Percentiles rank a stretch among this genome's conserved stretches.
Conservation (phyloP, 2,113 vertebrate genomes). For the Salvelinus sp. region DNA sequence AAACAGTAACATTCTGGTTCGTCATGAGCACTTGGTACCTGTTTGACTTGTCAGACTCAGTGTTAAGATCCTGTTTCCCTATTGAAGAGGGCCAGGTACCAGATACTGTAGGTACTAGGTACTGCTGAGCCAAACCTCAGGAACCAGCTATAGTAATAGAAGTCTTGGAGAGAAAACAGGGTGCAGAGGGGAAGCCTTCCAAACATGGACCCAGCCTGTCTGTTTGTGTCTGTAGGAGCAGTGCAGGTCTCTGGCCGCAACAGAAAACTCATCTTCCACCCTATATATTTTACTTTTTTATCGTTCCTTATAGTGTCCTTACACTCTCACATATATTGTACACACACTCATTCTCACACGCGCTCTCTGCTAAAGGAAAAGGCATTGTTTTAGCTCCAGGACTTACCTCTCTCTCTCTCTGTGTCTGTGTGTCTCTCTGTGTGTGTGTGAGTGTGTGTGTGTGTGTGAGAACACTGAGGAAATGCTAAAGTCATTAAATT, state of each 20-base stretch:
- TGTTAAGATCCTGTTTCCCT: conserved; percentile 1
- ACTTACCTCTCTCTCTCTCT: not conserved
- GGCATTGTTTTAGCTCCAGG: not conserved
- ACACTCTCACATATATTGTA: conserved; percentile 9
- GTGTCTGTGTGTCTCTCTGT: not conserved
- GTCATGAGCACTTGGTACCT: conserved; percentile 75
- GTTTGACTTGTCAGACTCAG: conserved; percentile 19
- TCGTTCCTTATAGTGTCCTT: not conserved
- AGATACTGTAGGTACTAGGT: conserved; percentile 16
- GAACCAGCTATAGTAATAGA: conserved; percentile 57
- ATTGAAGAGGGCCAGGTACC: conserved; percentile 46
- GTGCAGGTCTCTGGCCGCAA: conserved; percentile 28
- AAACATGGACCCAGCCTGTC: not conserved
- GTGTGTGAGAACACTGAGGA: conserved; percentile 71
- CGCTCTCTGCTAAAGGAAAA: conserved; percentile 1
- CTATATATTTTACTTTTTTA: not conserved
- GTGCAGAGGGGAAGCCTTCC: conserved; percentile 42
- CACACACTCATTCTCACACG: conserved; percentile 5
- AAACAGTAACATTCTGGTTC: conserved; percentile 81
- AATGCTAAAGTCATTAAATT: conserved; percentile 84
- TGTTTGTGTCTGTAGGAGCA: not conserved
- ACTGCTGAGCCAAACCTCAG: conserved; percentile 26
- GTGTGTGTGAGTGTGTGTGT: conserved; percentile 41
- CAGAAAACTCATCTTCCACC: conserved; percentile 1
- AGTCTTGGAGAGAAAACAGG: not conserved